Base-by-base conservation (phyloP, 2,113 vertebrate genomes). In the Hucho hucho region DNA sequence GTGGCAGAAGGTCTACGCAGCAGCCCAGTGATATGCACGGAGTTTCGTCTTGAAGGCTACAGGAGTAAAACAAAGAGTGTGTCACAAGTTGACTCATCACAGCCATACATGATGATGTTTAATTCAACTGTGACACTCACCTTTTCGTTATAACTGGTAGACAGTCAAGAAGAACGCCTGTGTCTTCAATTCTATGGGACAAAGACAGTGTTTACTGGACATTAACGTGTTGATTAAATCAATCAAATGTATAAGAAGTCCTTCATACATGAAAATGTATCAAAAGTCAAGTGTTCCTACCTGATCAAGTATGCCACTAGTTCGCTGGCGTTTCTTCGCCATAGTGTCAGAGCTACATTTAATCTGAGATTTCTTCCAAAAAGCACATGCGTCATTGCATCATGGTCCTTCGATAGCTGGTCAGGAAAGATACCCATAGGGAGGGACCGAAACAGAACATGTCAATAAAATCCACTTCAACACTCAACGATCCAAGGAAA, bases 1-100 rank as follows among this genome's bases (percentile, higher is more conserved):
- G 94, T 81, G 97, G 96, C 79, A 98, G 88, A 81, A 99, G 96
- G 88, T 99, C 98, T 81, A 99, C 97, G 83, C 98, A 99, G 93
- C 98, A 98, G 86, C 98, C 98, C 87, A 96, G 89, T 72, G 98
- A 98, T 88, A 99, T 89, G 84, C 93, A 95, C 1, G 96, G 90
- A 80, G 96, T 94, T 92, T 96, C 97, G 81, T 95, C 95, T 93
- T 98, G 96, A 92, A 99, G 95, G 92, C 98, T 99, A 91, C 12
- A 56, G 87, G 86, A 88, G 28, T 71, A 37, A 82, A 14, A 58
- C 53, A 29, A 29, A 43, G 37, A 26, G 26, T 2, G 37, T 43
- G 64, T 72, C 49, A 25, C 46, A 67, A 53, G 4, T 18, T 4
- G 49, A 53, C 49, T 53, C 49, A 4, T 53, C 49, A 53, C 49